Conservation (phyloP, 2,113 vertebrate genomes). For the Plestiodon gilberti region DNA sequence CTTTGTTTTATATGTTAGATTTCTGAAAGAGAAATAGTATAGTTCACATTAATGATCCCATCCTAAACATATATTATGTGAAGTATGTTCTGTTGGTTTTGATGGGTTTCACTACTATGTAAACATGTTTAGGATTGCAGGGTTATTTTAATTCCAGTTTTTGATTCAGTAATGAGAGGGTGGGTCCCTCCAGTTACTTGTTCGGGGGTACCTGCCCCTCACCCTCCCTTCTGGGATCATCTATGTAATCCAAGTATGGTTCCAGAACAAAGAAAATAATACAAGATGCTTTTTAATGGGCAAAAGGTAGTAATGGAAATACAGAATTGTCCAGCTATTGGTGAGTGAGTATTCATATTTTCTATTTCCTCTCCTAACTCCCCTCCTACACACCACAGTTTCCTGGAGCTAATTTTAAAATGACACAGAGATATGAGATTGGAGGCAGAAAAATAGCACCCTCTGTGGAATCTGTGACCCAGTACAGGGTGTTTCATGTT, state of each 20-base stretch:
- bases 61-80: no score
- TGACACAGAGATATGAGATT: not conserved
- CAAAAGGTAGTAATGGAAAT: not conserved
- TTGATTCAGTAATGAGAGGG: no score
- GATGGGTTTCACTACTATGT: no score
- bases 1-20: no score
- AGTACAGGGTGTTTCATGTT: not conserved
- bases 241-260: not conserved
- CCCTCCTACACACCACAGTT: not conserved
- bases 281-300: not conserved
- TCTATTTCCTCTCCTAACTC: not conserved
- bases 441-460: not conserved
- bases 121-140: no score
- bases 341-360: not conserved
- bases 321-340: not conserved
- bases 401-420: not conserved
- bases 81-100: no score
- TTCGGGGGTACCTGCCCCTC: no score
- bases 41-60: no score
- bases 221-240: no score
- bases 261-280: not conserved
- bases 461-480: not conserved
- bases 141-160: no score
- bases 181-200: no score
- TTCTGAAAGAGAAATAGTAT: no score